These are phyloP conservation scores for Colletes gigas DNA, from an alignment of 1,140 invertebrate genomes.

Conservation along the genomic window DNA sequence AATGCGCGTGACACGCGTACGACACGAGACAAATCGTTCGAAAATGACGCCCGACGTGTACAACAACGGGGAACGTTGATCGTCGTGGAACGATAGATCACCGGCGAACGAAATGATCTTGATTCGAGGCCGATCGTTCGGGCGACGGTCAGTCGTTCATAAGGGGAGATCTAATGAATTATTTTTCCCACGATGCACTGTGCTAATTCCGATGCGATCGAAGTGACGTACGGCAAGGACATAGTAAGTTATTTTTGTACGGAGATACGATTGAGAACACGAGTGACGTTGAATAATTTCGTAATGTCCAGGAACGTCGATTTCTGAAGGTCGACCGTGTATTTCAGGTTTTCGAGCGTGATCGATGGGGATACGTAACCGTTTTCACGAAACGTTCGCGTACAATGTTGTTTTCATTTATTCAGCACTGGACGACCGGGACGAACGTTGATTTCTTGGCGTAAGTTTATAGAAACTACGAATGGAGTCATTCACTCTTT, in stretches of 20 bases:
- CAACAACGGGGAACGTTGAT: neutral
- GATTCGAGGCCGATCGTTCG: conserved; percentile 8
- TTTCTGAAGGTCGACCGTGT: conserved; percentile 6
- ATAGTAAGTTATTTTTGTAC: conserved; percentile 28
- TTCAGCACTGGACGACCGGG: too few relatives aligned
- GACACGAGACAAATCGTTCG: neutral
- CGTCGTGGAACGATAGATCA: neutral
- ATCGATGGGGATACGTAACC: neutral
- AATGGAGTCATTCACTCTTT: too few relatives aligned
- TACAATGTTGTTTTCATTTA: too few relatives aligned
- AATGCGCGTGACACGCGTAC: neutral
- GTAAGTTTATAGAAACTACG: too few relatives aligned
- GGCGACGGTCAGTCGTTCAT: neutral
- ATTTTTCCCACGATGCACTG: conserved; percentile 25
- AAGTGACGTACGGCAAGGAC: conserved; percentile 9
- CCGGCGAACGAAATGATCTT: conserved; percentile 6
- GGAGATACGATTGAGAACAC: conserved; percentile 13
- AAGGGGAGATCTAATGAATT: conserved; percentile 31
- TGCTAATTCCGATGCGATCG: conserved; percentile 26
- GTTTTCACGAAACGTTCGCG: too few relatives aligned
- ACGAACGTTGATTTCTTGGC: too few relatives aligned
- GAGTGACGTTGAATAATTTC: conserved; percentile 26
- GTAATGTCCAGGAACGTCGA: conserved; percentile 9
- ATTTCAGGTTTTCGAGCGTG: neutral
- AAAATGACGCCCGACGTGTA: neutral